Base-by-base conservation (phyloP, 2,113 vertebrate genomes). In the Menura novaehollandiae region DNA sequence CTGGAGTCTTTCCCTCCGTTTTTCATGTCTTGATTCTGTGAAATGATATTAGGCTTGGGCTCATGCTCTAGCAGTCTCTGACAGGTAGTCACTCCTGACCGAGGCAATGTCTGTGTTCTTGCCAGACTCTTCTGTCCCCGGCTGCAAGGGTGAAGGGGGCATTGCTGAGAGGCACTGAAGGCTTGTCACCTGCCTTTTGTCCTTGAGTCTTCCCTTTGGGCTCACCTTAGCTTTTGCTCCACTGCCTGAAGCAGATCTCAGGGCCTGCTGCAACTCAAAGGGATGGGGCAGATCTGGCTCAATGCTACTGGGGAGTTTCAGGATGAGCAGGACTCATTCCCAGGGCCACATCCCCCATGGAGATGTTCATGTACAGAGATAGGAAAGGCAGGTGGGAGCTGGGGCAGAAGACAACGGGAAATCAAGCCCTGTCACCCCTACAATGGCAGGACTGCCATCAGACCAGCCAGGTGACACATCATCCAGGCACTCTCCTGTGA, bases 351-450 rank as follows among this genome's bases (percentile, higher is more conserved):
- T 28, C 33, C 49, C 63, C 41, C 35, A 5, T 4, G 13, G 66
- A 33, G 27, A 5, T 22, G 27, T 27, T 35, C 24, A 12, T 11
- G 13, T 2, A 20, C 0, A 0, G 41, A 32, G 60, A 49, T 17
- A 26, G 62, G 39, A 81, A 71, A 69, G 51, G 56, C 20, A 59
- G 22, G n/a, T 0, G 4, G 53, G 39, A 82, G 10, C 13, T 4
- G 8, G 46, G 30, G 14, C 11, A 63, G 85, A 78, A 91, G 49
- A 52, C 51, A 74, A 53, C 52, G 64, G 32, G 72, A 67, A 63
- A 44, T 58, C 2, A 68, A 89, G 58, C 56, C 44, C 55, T 33
- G 2, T 19, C 62, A 82, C 59, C 59, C 60, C 41, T 49, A 9
- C 15, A 46, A 37, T 15, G 6, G 30, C 77, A 79, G 51, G n/a